Evolutionary conservation across 1,140 invertebrate species (phyloP).

Genomic region (Diuraphis noxia): DNA sequence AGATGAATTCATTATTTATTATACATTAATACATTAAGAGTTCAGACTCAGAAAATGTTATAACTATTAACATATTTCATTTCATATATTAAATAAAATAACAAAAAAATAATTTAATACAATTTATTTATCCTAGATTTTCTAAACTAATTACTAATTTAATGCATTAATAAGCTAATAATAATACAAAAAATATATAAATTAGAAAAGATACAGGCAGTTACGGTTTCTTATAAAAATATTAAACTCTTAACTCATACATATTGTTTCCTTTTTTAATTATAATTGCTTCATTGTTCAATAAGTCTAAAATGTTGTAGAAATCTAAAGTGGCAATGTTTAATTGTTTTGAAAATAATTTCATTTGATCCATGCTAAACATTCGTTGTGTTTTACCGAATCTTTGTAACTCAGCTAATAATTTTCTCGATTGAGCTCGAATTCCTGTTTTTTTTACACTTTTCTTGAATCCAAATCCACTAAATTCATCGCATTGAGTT

Average conservation of each 20-base stretch:
- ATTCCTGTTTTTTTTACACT: conserved; percentile 74
- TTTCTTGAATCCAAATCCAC: conserved; percentile 68
- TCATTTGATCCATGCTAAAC: conserved; percentile 78
- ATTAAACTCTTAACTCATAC: conserved; percentile 67
- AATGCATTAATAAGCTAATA: neutral
- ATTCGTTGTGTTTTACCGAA: conserved; percentile 68
- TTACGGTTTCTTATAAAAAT: neutral
- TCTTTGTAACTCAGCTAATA: conserved; percentile 60
- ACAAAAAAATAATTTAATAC: neutral
- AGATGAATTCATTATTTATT: neutral
- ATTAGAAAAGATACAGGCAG: neutral
- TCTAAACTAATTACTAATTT: neutral
- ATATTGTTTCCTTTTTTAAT: conserved; percentile 79
- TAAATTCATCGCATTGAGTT: conserved; percentile 72
- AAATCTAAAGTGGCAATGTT: conserved; percentile 68
- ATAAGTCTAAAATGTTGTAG: conserved; percentile 70
- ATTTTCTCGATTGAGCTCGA: conserved; percentile 73
- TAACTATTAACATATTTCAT: neutral
- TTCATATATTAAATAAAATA: neutral
- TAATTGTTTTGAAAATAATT: conserved; percentile 68
- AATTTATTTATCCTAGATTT: neutral
- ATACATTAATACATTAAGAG: too few species aligned
- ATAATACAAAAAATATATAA: neutral
- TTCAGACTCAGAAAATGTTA: neutral
- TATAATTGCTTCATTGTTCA: conserved; percentile 84